Percentiles rank a stretch among this genome's conserved stretches.
phyloP scores from a whole-genome alignment of 2,113 vertebrate species.

The Monarcha castaneiventris region DNA sequence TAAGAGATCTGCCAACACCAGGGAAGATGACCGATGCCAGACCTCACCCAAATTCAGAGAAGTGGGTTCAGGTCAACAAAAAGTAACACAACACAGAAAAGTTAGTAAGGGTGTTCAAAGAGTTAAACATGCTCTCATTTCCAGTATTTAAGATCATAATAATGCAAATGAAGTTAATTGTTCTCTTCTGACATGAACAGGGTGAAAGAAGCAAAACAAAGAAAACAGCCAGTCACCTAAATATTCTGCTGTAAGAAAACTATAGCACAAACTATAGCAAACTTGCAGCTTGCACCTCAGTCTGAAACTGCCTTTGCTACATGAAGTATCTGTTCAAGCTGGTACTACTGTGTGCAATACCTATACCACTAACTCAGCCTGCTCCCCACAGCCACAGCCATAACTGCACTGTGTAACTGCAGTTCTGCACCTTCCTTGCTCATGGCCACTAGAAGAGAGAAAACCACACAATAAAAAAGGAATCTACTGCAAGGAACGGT shows the following conservation, averaged over 20 bases:
- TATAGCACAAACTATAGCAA: not conserved
- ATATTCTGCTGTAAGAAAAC: not conserved
- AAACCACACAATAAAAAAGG: not conserved
- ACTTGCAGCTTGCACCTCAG: not conserved
- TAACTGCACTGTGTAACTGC: rapidly evolving
- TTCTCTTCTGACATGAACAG: not conserved
- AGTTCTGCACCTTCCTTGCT: not conserved
- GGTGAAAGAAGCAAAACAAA: not conserved
- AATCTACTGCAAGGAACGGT: not conserved
- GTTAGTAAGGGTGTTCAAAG: not conserved
- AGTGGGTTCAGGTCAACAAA: not conserved
- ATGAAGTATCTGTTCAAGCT: not conserved
- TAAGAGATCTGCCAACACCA: not conserved
- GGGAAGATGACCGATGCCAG: not conserved
- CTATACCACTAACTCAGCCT: not conserved
- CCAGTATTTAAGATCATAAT: not conserved
- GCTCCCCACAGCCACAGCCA: not conserved
- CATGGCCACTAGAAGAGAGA: not conserved
- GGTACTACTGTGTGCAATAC: not conserved
- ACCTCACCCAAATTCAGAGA: not conserved
- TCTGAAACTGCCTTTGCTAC: not conserved
- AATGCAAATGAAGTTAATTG: not conserved
- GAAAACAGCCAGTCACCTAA: not conserved
- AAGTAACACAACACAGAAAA: not conserved
- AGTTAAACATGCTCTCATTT: not conserved